Evolutionary conservation across 2,113 vertebrate genomes (phyloP).

Genomic region (Pseudolaguvia tuberculata): DNA sequence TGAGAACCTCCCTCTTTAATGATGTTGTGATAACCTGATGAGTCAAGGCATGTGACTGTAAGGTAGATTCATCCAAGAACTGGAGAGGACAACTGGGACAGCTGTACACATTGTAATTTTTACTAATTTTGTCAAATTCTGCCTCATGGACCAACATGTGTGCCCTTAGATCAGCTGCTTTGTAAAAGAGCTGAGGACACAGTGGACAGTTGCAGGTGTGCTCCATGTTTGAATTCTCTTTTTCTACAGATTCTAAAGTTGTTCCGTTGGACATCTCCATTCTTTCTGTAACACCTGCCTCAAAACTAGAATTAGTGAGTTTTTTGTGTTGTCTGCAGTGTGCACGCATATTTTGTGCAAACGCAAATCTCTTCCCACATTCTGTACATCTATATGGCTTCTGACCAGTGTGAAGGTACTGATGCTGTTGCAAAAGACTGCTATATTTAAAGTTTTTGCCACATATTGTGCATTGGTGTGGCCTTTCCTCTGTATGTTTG

Average conservation of each 20-base stretch:
- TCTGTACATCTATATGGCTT: conserved; percentile 69
- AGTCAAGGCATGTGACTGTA: conserved; percentile 60
- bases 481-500: conserved; percentile 66
- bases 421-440: conserved; percentile 79
- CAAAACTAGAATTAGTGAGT: conserved; percentile 42
- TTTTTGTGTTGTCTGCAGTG: conserved; percentile 69
- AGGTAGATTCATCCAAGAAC: conserved; percentile 58
- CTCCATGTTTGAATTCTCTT: conserved; percentile 60
- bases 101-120: conserved; percentile 41
- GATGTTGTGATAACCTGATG: conserved; percentile 51
- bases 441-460: conserved; percentile 78
- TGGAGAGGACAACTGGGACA: conserved; percentile 64
- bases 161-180: conserved; percentile 60
- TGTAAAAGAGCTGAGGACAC: conserved; percentile 58
- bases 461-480: conserved; percentile 70
- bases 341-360: conserved; percentile 72
- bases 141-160: conserved; percentile 71
- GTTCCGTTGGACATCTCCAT: conserved; percentile 37
- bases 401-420: conserved; percentile 75
- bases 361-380: conserved; percentile 69
- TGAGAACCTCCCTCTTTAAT: conserved; percentile 36
- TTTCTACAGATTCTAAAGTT: conserved; percentile 32
- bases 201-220: conserved; percentile 63
- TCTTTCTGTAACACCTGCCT: conserved; percentile 9
- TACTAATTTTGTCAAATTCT: conserved; percentile 57